Evolutionary conservation across 2,888 invertebrate genomes (phyloP).

Genomic region (Trissolcus japonicus): DNA sequence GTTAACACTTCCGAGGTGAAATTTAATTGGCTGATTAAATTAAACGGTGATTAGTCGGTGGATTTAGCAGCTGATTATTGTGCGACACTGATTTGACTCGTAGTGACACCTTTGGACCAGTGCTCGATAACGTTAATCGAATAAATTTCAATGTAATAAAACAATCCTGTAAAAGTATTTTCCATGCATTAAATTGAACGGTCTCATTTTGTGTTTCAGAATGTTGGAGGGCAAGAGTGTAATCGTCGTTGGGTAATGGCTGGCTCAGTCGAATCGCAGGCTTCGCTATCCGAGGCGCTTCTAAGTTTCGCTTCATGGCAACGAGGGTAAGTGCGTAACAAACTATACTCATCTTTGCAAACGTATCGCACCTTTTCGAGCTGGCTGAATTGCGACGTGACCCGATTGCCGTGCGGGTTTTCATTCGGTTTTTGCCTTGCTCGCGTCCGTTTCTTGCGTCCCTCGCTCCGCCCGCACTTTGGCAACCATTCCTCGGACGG

Average conservation of each 20-base stretch:
- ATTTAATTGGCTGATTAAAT: too few species aligned
- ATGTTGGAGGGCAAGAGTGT: constrained; percentile 48
- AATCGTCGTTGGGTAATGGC: constrained; percentile 54
- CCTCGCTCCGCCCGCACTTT: constrained; percentile 10
- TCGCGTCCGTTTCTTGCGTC: constrained; percentile 38
- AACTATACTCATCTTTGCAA: constrained; percentile 45
- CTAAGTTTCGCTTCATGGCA: constrained; percentile 57
- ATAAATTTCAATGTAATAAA: constrained; percentile 7
- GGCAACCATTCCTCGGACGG: constrained; percentile 56
- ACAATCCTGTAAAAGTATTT: too few species aligned
- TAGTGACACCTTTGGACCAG: not conserved
- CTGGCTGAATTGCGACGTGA: constrained; percentile 54
- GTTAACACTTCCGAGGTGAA: constrained; percentile 33
- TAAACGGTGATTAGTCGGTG: too few species aligned
- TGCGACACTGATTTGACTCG: constrained; percentile 8
- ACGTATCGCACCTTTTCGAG: constrained; percentile 47
- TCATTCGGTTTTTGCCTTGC: constrained; percentile 52
- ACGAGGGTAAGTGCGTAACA: constrained; percentile 58
- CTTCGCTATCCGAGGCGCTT: constrained; percentile 45
- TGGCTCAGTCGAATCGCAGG: constrained; percentile 47
- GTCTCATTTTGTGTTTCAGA: constrained; percentile 46
- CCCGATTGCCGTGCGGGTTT: constrained; percentile 41
- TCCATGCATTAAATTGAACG: not conserved
- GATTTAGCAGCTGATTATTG: too few species aligned
- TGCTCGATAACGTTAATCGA: too few species aligned